Conservation (phyloP, 1,140 invertebrate genomes). For the Chelonus insularis region DNA sequence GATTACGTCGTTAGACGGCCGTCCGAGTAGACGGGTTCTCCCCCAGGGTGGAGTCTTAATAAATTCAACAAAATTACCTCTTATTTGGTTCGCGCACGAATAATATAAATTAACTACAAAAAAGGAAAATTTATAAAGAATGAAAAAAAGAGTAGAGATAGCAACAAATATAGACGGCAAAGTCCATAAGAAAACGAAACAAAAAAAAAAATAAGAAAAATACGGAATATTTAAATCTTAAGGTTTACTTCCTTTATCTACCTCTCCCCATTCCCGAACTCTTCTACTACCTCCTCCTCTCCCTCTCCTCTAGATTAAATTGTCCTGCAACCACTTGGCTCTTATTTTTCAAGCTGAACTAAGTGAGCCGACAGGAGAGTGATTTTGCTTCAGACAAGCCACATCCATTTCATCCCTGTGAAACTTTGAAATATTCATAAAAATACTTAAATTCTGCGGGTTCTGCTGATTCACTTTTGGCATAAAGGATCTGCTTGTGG, state of each 20-base stretch:
- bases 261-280: neutral
- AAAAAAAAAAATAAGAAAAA: neutral
- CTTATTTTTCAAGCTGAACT: conserved; percentile 16
- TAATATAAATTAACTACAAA: conserved; percentile 41
- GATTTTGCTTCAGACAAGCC: conserved; percentile 25
- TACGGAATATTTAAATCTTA: conserved; percentile 2
- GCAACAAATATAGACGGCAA: neutral
- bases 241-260: neutral
- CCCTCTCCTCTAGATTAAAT: conserved; percentile 21
- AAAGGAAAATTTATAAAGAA: conserved; percentile 1
- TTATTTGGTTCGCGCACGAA: conserved; percentile 31
- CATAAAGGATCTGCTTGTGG: neutral
- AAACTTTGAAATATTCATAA: conserved; percentile 20
- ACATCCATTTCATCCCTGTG: conserved; percentile 27
- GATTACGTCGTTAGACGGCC: conserved; percentile 47
- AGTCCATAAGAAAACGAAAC: neutral
- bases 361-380: conserved; percentile 31
- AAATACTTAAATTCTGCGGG: conserved; percentile 19
- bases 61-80: conserved; percentile 54
- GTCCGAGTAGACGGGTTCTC: conserved; percentile 24
- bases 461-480: conserved; percentile 1
- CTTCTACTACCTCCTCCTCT: neutral
- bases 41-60: conserved; percentile 43
- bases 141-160: neutral
- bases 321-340: conserved; percentile 19